These are phyloP conservation scores for Acanthisitta chloris DNA, from an alignment of 2,113 vertebrate genomes.

Conservation along the genomic window DNA sequence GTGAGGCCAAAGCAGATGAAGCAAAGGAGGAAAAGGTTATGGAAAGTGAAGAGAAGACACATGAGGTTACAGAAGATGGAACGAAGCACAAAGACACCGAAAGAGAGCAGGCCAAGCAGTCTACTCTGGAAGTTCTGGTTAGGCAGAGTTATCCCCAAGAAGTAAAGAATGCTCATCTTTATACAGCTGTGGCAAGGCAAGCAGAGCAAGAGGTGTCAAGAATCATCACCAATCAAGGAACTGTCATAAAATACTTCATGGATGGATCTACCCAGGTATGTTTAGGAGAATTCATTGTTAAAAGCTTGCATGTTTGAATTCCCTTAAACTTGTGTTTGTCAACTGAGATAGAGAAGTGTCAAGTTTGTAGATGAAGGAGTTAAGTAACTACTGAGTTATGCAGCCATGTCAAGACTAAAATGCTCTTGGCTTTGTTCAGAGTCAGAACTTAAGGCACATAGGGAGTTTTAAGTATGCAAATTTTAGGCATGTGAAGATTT, in stretches of 20 bases:
- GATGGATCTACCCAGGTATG: constrained; percentile 87
- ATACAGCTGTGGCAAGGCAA: constrained; percentile 24
- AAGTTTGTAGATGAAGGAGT: not conserved
- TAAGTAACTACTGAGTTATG: not conserved
- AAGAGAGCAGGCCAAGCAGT: not conserved
- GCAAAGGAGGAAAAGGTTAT: not conserved
- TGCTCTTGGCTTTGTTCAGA: not conserved
- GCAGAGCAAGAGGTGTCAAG: constrained; percentile 79
- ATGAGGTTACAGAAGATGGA: not conserved
- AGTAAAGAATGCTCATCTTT: constrained; percentile 51
- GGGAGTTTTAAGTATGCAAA: not conserved
- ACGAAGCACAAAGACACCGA: not conserved
- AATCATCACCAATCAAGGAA: constrained; percentile 82
- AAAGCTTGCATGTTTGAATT: not conserved
- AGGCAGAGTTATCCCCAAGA: constrained; percentile 82
- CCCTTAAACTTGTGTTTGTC: not conserved
- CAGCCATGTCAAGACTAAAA: not conserved
- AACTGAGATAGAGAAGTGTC: not conserved
- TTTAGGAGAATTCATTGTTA: not conserved
- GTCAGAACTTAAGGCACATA: not conserved
- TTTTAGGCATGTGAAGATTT: not conserved
- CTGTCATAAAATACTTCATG: constrained; percentile 84
- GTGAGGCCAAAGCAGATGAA: not conserved
- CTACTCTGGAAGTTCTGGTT: constrained; percentile 72
- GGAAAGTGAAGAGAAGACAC: not conserved